Evolutionary conservation across 2,797 vertebrate genomes (phyloP), one percentile per base, ranked within the genome.

Genomic region (Chromobotia macracanthus): DNA sequence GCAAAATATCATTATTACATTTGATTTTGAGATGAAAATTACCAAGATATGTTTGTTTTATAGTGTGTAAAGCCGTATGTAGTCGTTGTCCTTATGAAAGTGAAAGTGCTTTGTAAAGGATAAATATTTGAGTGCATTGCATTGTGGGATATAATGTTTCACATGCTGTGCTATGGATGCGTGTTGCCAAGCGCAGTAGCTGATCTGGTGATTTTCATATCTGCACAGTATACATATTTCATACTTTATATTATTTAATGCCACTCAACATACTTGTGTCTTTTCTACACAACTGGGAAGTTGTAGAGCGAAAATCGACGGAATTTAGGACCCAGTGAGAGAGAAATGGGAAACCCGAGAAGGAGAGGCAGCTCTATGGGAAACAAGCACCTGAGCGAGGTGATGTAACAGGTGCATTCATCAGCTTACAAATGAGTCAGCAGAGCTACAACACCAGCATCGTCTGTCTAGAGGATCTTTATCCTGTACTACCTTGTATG

Each of bases 321-420:
- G 73, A 64, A 56, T 70, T 23, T 82, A 84, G 58, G 78, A 80
- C 83, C 82, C 63, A 55, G 75, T 15, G 55, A 46, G 56, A 79
- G n/a, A 19, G 50, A 76, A 65, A 53, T 41, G 13, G 28, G 75
- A 77, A 63, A 71, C 56, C 44, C 19, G 63, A n/a, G 21, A 78
- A 74, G 13, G 38, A 10, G 44, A 23, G 65, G 44, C 60, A 23
- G 25, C 50, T 31, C 18, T 81, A 71, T 76, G 79, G 81, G 82
- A 70, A 78, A 69, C 25, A 16, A 8, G 46, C 80, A 83, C 85
- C 84, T 83, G 83, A 56, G 23, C 41, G 19, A 77, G 69, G 67
- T 68, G 73, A 77, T 72, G 83, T 67, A 69, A 84, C 83, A 85
- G 86, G 85, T 86, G 82, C 73, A 84, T 77, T 46, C 77, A 82